Conservation (phyloP, 2,888 invertebrate genomes). For the Rhagophthalmus giganteus region DNA sequence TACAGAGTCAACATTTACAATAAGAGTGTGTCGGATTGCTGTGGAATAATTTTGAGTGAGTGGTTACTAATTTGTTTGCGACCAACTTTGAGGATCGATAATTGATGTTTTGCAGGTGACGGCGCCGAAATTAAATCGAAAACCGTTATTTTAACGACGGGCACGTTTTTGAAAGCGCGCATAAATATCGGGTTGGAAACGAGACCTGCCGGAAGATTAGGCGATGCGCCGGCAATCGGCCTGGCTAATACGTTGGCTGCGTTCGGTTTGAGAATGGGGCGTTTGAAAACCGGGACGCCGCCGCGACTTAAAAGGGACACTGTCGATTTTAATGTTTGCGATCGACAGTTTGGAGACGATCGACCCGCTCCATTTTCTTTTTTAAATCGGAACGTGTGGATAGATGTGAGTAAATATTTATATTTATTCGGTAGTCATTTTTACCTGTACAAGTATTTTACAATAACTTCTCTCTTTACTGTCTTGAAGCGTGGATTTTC, state of each 20-base stretch:
- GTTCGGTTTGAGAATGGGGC: constrained; percentile 72
- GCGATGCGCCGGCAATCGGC: constrained; percentile 74
- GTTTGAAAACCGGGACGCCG: constrained; percentile 87
- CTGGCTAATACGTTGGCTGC: constrained; percentile 73
- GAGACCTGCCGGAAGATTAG: constrained; percentile 78
- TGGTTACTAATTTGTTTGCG: constrained; percentile 14
- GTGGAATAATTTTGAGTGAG: constrained; percentile 59
- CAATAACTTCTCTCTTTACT: no score
- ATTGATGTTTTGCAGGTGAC: constrained; percentile 52
- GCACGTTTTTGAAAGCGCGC: constrained; percentile 83
- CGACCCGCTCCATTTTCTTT: constrained; percentile 80
- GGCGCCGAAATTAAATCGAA: constrained; percentile 63
- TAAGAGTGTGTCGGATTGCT: constrained; percentile 49
- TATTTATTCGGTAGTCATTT: not conserved
- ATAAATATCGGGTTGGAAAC: constrained; percentile 80
- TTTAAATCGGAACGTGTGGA: constrained; percentile 75
- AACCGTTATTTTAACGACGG: constrained; percentile 81
- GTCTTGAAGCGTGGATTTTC: no score
- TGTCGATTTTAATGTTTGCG: constrained; percentile 67
- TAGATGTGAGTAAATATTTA: constrained; percentile 57
- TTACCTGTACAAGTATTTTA: no score
- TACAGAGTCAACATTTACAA: constrained; percentile 31
- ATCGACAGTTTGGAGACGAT: constrained; percentile 64
- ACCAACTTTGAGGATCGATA: no score
- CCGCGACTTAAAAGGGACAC: constrained; percentile 71